Base-by-base conservation (phyloP, 2,888 invertebrate species). In the Laothoe populi region DNA sequence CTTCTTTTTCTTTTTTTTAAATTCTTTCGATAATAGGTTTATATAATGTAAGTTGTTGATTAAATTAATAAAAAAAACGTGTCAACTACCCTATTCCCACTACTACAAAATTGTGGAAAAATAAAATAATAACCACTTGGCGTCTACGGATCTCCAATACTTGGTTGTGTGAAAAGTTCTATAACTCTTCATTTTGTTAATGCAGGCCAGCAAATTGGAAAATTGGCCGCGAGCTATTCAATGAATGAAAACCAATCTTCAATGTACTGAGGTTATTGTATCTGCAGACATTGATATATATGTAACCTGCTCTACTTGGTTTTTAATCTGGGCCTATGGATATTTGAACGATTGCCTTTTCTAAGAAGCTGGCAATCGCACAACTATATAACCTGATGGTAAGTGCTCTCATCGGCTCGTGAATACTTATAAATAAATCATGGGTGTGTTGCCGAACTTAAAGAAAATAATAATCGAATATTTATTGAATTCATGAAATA, bases 161-260 rank as follows among this genome's bases (percentile, higher is more conserved):
- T 53, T 53, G 42, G 19, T 10, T 53, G 42, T 53, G 40, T 26
- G 42, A 26, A 60, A 24, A 49, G 19, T 61, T 63, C 63, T 45
- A 64, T 53, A 66, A n/a, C 60, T 49, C 60, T 59, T 62, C 62
- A 57, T 62, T 62, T 63, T 45, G 48, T 26, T 42, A 31, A 53
- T 26, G 49, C 21, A 31, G 13, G 42, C 53, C 42, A 62, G 58
- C 61, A 68, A 62, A 66, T 66, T 63, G 66, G 61, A 66, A 61
- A 64, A 68, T 63, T 62, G 64, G 44, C 60, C 57, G 63, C 62
- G 23, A 49, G 63, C 62, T 57, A 63, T 63, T 49, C 61, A 61
- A 57, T 62, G 63, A 63, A 65, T 64, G 49, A 59, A 63, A 61
- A 42, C 48, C 42, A 63, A 58, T 48, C 38, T 23, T 38, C 31